phyloP scores from a whole-genome alignment of 2,888 invertebrate species.

The Cheilosia urbana region DNA sequence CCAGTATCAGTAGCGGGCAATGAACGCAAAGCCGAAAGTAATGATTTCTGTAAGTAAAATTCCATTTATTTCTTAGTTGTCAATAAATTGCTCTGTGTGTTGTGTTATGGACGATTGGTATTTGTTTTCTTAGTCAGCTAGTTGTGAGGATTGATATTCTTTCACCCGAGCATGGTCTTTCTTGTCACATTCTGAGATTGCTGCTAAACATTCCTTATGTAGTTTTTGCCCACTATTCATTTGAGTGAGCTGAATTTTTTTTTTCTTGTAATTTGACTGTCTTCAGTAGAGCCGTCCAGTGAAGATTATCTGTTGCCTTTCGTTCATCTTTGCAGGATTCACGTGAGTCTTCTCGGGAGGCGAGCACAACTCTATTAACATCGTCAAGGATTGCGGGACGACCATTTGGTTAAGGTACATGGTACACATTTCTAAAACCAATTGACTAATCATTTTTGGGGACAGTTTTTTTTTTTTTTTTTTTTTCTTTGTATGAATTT shows the following conservation, averaged over 20 bases:
- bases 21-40: slow-evolving; percentile 67
- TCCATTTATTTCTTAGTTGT: background rate
- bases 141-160: background rate
- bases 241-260: background rate
- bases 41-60: slow-evolving; percentile 69
- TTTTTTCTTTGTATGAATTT: too few relatives aligned
- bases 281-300: background rate
- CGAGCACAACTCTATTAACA: slow-evolving; percentile 4
- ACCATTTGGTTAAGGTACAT: slow-evolving; percentile 18
- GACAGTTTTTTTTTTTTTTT: too few relatives aligned
- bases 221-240: background rate
- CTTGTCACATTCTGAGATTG: too few relatives aligned
- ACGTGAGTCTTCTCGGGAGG: background rate
- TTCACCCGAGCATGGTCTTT: background rate
- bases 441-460: too few relatives aligned
- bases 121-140: background rate
- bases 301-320: background rate
- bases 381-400: slow-evolving; percentile 2
- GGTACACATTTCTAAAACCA: background rate
- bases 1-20: slow-evolving; percentile 63
- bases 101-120: slow-evolving; percentile 6
- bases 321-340: slow-evolving; percentile 14
- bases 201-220: background rate
- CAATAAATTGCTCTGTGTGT: slow-evolving; percentile 26
- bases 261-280: background rate